Evolutionary conservation across 2,113 vertebrate genomes (phyloP).

Genomic region (Triplophysa rosa): DNA sequence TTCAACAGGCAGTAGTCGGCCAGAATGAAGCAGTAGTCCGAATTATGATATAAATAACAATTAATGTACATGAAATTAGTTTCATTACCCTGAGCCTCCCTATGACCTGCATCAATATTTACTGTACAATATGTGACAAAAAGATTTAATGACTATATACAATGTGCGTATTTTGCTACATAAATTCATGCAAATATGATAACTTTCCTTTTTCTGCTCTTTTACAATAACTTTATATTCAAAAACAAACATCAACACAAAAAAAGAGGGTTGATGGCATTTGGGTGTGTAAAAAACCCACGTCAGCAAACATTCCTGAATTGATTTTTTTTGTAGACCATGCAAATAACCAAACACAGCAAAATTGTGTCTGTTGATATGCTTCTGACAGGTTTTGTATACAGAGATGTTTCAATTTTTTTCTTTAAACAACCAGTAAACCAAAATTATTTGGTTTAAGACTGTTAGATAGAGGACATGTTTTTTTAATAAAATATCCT

Average conservation of each 20-base stretch:
- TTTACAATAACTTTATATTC: constrained; percentile 1
- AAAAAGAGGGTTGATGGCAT: not conserved
- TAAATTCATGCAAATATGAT: not conserved
- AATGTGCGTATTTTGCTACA: not conserved
- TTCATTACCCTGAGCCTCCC: constrained; percentile 14
- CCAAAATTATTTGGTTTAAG: too few species aligned
- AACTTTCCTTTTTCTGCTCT: not conserved
- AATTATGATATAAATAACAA: too few species aligned
- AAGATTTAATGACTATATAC: too few species aligned
- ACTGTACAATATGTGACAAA: not conserved
- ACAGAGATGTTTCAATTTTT: not conserved
- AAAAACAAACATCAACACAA: not conserved
- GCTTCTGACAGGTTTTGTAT: too few species aligned
- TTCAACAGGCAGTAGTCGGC: too few species aligned
- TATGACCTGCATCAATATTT: constrained; percentile 5
- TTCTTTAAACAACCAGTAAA: too few species aligned
- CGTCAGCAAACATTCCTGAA: not conserved
- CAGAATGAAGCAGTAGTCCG: too few species aligned
- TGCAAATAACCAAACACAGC: not conserved
- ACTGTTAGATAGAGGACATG: too few species aligned
- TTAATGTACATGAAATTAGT: not conserved
- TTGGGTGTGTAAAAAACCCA: not conserved
- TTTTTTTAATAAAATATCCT: too few species aligned
- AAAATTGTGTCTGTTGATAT: not conserved
- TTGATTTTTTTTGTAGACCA: not conserved